These are phyloP conservation scores for Pocillopora grandis DNA, from an alignment of 92 coral and sea anemone species.

Conservation along the genomic window DNA sequence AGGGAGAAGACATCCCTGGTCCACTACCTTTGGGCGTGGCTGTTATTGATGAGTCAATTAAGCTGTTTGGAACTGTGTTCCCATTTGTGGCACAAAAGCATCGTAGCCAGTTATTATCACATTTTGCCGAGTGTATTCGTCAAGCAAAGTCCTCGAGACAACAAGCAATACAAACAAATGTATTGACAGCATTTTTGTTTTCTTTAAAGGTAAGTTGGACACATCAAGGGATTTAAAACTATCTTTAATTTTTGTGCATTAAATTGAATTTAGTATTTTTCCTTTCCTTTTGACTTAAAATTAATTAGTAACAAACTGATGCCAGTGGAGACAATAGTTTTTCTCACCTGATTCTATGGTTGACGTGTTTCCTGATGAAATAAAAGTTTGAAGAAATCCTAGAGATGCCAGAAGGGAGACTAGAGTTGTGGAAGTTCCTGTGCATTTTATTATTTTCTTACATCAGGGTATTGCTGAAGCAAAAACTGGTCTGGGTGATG, in stretches of 20 bases:
- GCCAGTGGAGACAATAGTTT: too few relatives aligned
- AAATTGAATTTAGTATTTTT: too few relatives aligned
- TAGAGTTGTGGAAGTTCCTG: too few relatives aligned
- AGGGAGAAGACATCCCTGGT: constrained; percentile 98
- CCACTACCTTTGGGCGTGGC: constrained; percentile 98
- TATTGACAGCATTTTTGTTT: constrained; percentile 94
- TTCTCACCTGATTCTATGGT: too few relatives aligned
- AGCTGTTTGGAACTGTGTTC: constrained; percentile 88
- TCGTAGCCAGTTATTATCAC: constrained; percentile 90
- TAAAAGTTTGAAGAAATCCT: too few relatives aligned
- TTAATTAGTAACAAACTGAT: too few relatives aligned
- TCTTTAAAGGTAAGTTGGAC: constrained; percentile 69
- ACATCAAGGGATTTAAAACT: too few relatives aligned
- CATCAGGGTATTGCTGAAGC: constrained; percentile 80
- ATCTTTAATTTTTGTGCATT: too few relatives aligned
- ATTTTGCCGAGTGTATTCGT: constrained; percentile 90
- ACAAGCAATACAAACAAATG: constrained; percentile 96
- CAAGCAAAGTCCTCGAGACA: constrained; percentile 93
- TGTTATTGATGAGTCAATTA: constrained; percentile 92
- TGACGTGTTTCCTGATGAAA: too few relatives aligned
- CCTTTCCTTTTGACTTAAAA: too few relatives aligned
- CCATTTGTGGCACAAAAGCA: constrained; percentile 96
- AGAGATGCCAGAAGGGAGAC: too few relatives aligned
- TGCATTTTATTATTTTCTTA: too few relatives aligned
- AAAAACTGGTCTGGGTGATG: constrained; percentile 92